phyloP scores from a whole-genome alignment of 2,113 vertebrate genomes.

The Cynoglossus semilaevis region DNA sequence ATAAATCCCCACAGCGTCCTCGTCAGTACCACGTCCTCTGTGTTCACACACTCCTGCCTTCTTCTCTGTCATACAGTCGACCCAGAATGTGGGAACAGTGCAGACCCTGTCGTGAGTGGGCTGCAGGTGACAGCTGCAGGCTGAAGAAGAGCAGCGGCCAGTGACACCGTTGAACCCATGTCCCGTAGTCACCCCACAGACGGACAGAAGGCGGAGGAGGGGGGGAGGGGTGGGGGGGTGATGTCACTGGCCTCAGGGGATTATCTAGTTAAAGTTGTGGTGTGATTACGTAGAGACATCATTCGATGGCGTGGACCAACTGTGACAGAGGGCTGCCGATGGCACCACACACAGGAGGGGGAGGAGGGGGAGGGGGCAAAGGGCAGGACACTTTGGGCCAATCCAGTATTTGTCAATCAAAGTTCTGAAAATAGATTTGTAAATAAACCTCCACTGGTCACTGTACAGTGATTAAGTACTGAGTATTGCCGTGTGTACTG shows the following conservation, averaged over 20 bases:
- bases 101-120: constrained; percentile 34
- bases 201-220: constrained; percentile 4
- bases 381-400: constrained; percentile 3
- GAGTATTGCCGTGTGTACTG: too few species aligned
- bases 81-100: constrained; percentile 50
- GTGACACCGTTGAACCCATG: constrained; percentile 52
- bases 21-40: neutral
- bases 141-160: constrained; percentile 39
- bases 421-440: constrained; percentile 8
- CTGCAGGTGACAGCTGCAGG: constrained; percentile 71
- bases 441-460: constrained; percentile 5
- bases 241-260: constrained; percentile 43
- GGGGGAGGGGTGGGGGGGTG: constrained; percentile 12
- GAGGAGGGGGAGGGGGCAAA: neutral
- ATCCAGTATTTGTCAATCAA: neutral
- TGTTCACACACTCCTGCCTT: too few species aligned
- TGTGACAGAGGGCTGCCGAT: constrained; percentile 24
- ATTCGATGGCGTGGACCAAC: constrained; percentile 69
- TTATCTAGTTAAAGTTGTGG: constrained; percentile 72
- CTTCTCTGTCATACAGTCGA: constrained; percentile 1
- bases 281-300: constrained; percentile 70
- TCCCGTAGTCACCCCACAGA: constrained; percentile 78
- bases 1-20: neutral
- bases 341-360: constrained; percentile 12
- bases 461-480: neutral